Percentiles rank a stretch among this genome's conserved stretches.
Conservation (phyloP, 2,113 vertebrate genomes). For the Falcunculus frontatus region DNA sequence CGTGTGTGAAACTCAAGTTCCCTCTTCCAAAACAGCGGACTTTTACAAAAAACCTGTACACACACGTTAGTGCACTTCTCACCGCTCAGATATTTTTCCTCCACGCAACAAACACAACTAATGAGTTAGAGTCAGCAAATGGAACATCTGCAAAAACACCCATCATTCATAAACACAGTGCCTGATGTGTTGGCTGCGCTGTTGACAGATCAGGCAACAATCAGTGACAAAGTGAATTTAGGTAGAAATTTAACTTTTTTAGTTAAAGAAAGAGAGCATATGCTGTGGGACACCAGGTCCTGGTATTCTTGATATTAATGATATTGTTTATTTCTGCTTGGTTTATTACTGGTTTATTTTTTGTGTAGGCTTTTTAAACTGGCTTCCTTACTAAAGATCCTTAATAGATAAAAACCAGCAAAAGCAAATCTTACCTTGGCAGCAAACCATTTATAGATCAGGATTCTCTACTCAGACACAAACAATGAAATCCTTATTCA, state of each 20-base stretch:
- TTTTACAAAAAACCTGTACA: background rate
- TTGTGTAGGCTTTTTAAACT: background rate
- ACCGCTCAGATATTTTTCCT: background rate
- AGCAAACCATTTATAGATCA: background rate
- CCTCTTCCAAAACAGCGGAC: background rate
- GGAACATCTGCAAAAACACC: background rate
- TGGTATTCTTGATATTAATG: background rate
- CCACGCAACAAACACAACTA: background rate
- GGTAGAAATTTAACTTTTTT: background rate
- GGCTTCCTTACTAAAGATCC: background rate
- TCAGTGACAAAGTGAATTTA: background rate
- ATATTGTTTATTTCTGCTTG: background rate
- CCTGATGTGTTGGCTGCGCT: background rate
- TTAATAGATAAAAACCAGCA: background rate
- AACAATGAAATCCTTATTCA: background rate
- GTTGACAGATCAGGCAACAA: background rate
- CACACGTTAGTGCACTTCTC: fast-evolving
- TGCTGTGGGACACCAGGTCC: background rate
- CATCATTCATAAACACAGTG: fast-evolving
- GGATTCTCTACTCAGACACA: background rate
- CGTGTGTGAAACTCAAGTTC: background rate
- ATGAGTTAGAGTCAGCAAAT: background rate
- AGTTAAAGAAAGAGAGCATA: background rate
- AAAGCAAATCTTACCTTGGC: background rate
- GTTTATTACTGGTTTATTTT: background rate